Percentiles rank a stretch among this genome's conserved stretches.
Conservation (phyloP, 2,797 vertebrate genomes). For the Poeciliopsis infans region DNA sequence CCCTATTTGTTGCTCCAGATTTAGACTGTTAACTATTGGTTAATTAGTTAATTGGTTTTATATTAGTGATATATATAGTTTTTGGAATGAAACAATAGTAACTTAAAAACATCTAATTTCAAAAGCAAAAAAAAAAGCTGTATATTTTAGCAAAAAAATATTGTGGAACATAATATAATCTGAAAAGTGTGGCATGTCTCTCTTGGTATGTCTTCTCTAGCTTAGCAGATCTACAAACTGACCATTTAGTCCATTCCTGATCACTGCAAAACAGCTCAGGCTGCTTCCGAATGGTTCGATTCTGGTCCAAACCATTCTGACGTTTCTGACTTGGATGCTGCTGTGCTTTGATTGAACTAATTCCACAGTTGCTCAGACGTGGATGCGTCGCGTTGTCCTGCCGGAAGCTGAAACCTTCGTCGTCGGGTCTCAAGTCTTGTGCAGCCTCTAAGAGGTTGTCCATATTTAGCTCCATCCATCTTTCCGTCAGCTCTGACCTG, state of each 20-base stretch:
- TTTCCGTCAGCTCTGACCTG: background rate
- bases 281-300: background rate
- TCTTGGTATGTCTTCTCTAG: background rate
- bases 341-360: background rate
- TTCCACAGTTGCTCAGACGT: background rate
- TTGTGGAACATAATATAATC: background rate
- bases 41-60: no score
- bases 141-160: background rate
- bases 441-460: background rate
- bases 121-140: background rate
- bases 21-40: background rate
- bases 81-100: background rate
- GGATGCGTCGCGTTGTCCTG: background rate
- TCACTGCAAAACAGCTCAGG: background rate
- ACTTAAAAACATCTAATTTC: background rate
- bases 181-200: background rate
- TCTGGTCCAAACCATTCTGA: background rate
- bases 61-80: background rate
- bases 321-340: background rate
- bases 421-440: background rate
- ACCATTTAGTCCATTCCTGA: background rate
- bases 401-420: background rate
- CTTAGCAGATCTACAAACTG: background rate
- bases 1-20: background rate
- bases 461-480: background rate